phyloP scores from a whole-genome alignment of 2,113 vertebrate genomes.

The Alces alces region DNA sequence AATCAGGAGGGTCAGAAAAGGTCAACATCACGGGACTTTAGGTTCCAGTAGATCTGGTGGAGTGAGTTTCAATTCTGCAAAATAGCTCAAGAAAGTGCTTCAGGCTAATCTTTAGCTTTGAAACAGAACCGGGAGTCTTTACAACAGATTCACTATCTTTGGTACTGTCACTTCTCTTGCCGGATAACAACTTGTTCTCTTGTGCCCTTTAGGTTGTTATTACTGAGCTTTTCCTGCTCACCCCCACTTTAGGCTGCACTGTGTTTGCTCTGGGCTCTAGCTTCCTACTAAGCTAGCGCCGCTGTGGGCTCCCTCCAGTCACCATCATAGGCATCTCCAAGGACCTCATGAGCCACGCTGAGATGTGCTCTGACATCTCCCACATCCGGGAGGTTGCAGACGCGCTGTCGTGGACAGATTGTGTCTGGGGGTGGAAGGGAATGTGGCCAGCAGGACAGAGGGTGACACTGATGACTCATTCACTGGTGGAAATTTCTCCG shows the following conservation, averaged over 20 bases:
- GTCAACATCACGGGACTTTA: background rate
- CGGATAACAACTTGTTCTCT: background rate
- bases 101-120: background rate
- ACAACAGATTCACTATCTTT: background rate
- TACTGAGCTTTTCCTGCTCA: background rate
- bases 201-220: background rate
- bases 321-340: background rate
- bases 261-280: background rate
- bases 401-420: background rate
- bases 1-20: background rate
- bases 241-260: background rate
- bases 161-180: background rate
- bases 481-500: conserved; percentile 88
- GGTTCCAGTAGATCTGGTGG: background rate
- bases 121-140: background rate
- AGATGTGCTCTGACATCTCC: background rate
- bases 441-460: conserved; percentile 81
- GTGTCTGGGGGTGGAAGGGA: background rate
- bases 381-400: background rate
- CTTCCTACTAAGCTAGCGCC: background rate
- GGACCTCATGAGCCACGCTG: background rate
- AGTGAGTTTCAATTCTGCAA: background rate
- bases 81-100: background rate
- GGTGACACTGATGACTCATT: conserved; percentile 84
- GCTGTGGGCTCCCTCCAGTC: background rate